Evolutionary conservation across 92 coral and sea anemone species (phyloP), one percentile per base, ranked within the genome.

Genomic region (Zoanthus sociatus): DNA sequence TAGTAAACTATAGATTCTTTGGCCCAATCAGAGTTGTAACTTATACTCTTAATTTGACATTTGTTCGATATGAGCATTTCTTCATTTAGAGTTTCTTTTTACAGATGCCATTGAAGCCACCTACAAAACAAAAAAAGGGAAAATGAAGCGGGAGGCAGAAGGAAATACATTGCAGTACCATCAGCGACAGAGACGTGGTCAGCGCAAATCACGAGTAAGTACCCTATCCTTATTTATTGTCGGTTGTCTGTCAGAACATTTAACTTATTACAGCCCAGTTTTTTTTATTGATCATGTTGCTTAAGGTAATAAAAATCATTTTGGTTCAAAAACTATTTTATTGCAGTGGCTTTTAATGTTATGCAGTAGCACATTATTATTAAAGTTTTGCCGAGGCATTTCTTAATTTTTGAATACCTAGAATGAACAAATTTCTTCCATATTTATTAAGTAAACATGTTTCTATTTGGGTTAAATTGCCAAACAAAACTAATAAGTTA

Each of bases 101-200:
- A 56, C 76, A 71, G 76, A 33, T 32, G 76, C 76, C 76, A 71
- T 71, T 71, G 50, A 5, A 71, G 76, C 76, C 76, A 71, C 50
- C 17, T 33, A 71, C 42, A 71, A 71, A 30, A 71, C 76, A 2
- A 32, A 71, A 30, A 71, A 71, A 37, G 18, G 48, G 46, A 71
- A 37, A 71, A 7, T 31, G 50, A 71, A 71, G 42, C 76, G 51
- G 0, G 21, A 71, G 12, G 48, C 42, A 15, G 6, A 71, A 15
- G 51, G 50, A 2, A 71, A 13, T 31, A 11, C 17, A 9, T 14
- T 31, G 17, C 14, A 20, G 76, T 20, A 71, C 50, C 76, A 71
- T 37, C 51, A 71, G 50, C 14, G 7, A 30, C 50, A 71, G 46
- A 71, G 76, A 71, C 50, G 76, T 16, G 46, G 50, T 45, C 76